Evolutionary conservation across 2,888 invertebrate species (phyloP).

Genomic region (Agrotis exclamationis): DNA sequence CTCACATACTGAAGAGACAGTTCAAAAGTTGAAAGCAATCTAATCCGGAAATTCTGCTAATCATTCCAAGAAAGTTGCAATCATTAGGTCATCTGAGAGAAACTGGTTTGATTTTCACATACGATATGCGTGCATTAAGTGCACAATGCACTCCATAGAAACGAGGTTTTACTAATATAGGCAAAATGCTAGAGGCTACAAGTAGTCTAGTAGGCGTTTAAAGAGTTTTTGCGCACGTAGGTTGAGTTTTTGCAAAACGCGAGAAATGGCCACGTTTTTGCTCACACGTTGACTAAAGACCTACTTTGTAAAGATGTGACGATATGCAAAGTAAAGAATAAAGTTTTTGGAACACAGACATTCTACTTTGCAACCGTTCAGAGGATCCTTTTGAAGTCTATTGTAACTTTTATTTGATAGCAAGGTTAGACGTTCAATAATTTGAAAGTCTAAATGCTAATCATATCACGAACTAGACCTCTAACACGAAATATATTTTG

Average conservation of each 20-base stretch:
- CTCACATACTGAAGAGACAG: slow-evolving; percentile 5
- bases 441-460: slow-evolving; percentile 37
- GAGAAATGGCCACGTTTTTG: slow-evolving; percentile 49
- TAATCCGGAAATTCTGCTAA: slow-evolving; percentile 34
- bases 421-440: slow-evolving; percentile 45
- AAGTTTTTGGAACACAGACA: slow-evolving; percentile 32
- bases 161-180: slow-evolving; percentile 18
- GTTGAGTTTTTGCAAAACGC: slow-evolving; percentile 30
- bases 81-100: slow-evolving; percentile 44
- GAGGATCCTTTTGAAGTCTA: slow-evolving; percentile 44
- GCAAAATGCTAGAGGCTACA: slow-evolving; percentile 17
- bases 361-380: slow-evolving; percentile 38
- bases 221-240: slow-evolving; percentile 43
- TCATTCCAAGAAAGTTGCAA: slow-evolving; percentile 52
- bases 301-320: slow-evolving; percentile 49
- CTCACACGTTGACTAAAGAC: slow-evolving; percentile 35
- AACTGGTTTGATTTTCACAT: slow-evolving; percentile 55
- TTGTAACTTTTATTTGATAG: slow-evolving; percentile 46
- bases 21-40: slow-evolving; percentile 34
- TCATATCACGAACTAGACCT: slow-evolving; percentile 37
- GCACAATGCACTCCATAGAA: slow-evolving; percentile 40
- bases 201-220: slow-evolving; percentile 31
- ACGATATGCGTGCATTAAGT: slow-evolving; percentile 45
- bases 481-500: background rate
- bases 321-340: slow-evolving; percentile 48